These are phyloP conservation scores for Mystacides longicornis DNA, from an alignment of 2,888 invertebrate genomes.

Conservation along the genomic window DNA sequence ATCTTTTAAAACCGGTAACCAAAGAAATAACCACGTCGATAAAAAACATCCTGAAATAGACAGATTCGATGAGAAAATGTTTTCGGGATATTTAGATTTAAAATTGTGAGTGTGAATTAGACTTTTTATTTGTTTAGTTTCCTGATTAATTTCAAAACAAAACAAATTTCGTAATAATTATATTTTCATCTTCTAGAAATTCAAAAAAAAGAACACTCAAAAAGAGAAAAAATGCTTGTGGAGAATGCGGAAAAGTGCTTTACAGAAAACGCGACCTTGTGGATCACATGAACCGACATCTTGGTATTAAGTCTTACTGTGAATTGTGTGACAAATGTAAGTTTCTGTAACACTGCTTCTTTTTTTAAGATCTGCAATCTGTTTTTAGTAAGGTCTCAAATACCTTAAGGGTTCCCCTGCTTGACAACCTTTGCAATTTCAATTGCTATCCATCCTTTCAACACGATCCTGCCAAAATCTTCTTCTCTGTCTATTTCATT, in stretches of 20 bases:
- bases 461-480: too few relatives aligned
- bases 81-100: constrained; percentile 6
- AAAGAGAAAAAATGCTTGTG: constrained; percentile 4
- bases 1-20: constrained; percentile 9
- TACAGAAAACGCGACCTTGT: background rate
- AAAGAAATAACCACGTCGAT: constrained; percentile 14
- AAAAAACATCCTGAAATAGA: constrained; percentile 5
- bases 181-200: background rate
- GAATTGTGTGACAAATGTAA: constrained; percentile 20
- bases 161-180: background rate
- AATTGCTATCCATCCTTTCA: too few relatives aligned
- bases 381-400: too few relatives aligned
- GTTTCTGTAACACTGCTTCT: too few relatives aligned
- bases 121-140: background rate
- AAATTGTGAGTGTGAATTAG: constrained; percentile 11
- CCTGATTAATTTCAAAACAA: background rate
- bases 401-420: too few relatives aligned
- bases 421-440: too few relatives aligned
- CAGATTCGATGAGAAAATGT: constrained; percentile 11
- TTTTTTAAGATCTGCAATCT: too few relatives aligned
- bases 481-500: too few relatives aligned
- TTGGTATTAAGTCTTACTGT: constrained; percentile 21
- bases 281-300: constrained; percentile 18
- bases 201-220: too few relatives aligned
- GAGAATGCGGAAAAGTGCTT: constrained; percentile 12